A percentile compares a stretch with the other conserved stretches of the same genome.
Evolutionary conservation across 2,797 vertebrate genomes (phyloP).

Genomic region (Chelon auratus): DNA sequence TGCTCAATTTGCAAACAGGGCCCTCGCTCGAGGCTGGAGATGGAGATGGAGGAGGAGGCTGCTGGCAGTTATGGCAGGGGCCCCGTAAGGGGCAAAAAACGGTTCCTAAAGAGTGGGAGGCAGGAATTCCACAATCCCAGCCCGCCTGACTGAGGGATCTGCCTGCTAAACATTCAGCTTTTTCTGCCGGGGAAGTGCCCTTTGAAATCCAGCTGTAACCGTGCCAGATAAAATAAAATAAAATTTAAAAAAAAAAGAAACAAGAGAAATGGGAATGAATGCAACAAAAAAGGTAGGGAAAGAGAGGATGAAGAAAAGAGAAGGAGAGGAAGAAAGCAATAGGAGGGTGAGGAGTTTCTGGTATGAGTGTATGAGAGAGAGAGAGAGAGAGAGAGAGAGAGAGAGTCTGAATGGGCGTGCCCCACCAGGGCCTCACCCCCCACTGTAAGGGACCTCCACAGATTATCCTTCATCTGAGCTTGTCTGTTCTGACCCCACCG

Average conservation of each 20-base stretch:
- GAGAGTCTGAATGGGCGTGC: constrained; percentile 70
- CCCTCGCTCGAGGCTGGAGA: constrained; percentile 67
- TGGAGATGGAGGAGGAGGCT: constrained; percentile 75
- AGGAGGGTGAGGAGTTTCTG: constrained; percentile 46
- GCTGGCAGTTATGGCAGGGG: constrained; percentile 84
- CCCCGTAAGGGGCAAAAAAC: constrained; percentile 82
- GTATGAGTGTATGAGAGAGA: constrained; percentile 17
- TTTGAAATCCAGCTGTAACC: constrained; percentile 87
- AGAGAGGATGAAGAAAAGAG: constrained; percentile 54
- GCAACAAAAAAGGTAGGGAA: constrained; percentile 47
- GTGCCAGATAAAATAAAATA: constrained; percentile 51
- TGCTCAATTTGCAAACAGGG: constrained; percentile 81
- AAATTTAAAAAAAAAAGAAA: constrained; percentile 23
- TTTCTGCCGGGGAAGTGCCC: constrained; percentile 78
- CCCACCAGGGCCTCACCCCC: constrained; percentile 81
- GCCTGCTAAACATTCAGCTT: constrained; percentile 84
- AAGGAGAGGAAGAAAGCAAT: constrained; percentile 52
- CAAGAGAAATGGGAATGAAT: constrained; percentile 50
- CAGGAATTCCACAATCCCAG: constrained; percentile 85
- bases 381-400: constrained; percentile 20
- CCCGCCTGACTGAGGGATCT: constrained; percentile 77
- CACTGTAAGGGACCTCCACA: constrained; percentile 82
- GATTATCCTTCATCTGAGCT: constrained; percentile 86
- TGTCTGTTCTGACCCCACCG: constrained; percentile 76
- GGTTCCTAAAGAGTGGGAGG: constrained; percentile 86